Conservation (phyloP, 1,140 invertebrate genomes). For the Drosophila novamexicana region DNA sequence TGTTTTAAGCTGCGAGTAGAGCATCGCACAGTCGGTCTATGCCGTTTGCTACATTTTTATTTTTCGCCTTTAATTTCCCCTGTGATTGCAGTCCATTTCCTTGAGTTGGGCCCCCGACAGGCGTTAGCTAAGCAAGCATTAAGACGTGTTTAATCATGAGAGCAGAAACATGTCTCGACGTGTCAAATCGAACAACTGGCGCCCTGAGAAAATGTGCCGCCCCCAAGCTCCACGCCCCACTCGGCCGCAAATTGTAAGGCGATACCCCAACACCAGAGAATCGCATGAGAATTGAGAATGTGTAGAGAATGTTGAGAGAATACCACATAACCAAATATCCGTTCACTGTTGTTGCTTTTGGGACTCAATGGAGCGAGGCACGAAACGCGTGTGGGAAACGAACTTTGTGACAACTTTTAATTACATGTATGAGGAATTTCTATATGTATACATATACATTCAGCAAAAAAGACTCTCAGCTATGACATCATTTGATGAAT, state of each 20-base stretch:
- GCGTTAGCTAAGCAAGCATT: slow-evolving; percentile 42
- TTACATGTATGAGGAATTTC: slow-evolving; percentile 56
- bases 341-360: slow-evolving; percentile 15
- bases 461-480: slow-evolving; percentile 7
- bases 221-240: slow-evolving; percentile 1
- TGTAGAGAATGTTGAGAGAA: neutral
- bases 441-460: neutral
- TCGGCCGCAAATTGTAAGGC: slow-evolving; percentile 29
- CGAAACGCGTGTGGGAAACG: slow-evolving; percentile 54
- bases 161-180: slow-evolving; percentile 37
- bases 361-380: slow-evolving; percentile 42
- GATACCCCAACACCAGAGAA: slow-evolving; percentile 20
- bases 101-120: slow-evolving; percentile 25
- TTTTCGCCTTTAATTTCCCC: slow-evolving; percentile 66
- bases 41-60: neutral
- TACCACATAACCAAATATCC: slow-evolving; percentile 38
- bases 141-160: slow-evolving; percentile 58
- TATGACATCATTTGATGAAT: slow-evolving; percentile 54
- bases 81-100: slow-evolving; percentile 44
- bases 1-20: neutral
- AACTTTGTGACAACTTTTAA: slow-evolving; percentile 76
- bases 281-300: slow-evolving; percentile 22
- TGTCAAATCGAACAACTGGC: slow-evolving; percentile 27
- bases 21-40: slow-evolving; percentile 7
- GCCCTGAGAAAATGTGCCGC: slow-evolving; percentile 19